Percentiles rank a stretch among this genome's conserved stretches.
phyloP scores from a whole-genome alignment of 2,888 invertebrate genomes.

The Spilarctia lutea region DNA sequence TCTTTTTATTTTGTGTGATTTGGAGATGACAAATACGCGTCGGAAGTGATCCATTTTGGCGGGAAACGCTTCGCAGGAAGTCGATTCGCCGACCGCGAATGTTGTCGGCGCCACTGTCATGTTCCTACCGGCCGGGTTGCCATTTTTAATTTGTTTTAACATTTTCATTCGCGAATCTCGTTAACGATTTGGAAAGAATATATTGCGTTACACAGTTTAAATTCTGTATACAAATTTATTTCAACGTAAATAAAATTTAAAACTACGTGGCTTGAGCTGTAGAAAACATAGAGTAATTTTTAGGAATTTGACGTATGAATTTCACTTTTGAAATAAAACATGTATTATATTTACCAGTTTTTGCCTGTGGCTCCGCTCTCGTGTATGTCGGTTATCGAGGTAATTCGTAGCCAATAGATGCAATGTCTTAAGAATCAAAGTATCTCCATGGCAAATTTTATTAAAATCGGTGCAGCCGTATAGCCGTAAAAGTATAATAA shows the following conservation, averaged over 20 bases:
- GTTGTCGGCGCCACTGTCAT: slow-evolving; percentile 76
- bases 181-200: slow-evolving; percentile 31
- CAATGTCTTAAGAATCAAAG: too few relatives aligned
- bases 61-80: slow-evolving; percentile 84
- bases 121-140: slow-evolving; percentile 54
- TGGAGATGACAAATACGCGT: slow-evolving; percentile 83
- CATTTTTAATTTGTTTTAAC: slow-evolving; percentile 48
- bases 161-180: slow-evolving; percentile 43
- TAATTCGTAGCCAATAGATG: too few relatives aligned
- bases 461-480: too few relatives aligned
- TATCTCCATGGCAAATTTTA: too few relatives aligned
- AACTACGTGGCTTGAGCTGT: not conserved
- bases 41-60: slow-evolving; percentile 86
- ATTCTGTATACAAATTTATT: not conserved
- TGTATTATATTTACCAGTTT: too few relatives aligned
- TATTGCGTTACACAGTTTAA: slow-evolving; percentile 9
- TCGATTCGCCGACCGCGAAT: slow-evolving; percentile 84
- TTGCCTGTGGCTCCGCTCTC: too few relatives aligned
- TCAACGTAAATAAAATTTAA: not conserved
- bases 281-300: not conserved
- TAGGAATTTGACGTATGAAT: not conserved
- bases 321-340: not conserved
- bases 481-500: too few relatives aligned
- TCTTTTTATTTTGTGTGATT: slow-evolving; percentile 62
- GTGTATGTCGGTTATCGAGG: too few relatives aligned